Conservation (phyloP, 2,797 vertebrate species). For the Zalophus californianus region DNA sequence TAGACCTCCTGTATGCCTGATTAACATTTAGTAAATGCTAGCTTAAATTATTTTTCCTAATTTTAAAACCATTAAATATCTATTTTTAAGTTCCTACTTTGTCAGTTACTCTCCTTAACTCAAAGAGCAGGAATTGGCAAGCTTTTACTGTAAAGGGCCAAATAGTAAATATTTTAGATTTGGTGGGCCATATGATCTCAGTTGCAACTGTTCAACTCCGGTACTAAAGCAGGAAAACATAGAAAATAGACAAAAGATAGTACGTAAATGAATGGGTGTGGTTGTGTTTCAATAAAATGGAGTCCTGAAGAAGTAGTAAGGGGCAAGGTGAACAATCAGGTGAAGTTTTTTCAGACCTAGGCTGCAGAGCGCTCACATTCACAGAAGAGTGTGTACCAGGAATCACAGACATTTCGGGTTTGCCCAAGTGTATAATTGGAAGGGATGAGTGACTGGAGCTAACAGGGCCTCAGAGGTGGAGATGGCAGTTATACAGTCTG, state of each 20-base stretch:
- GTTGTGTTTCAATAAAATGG: background rate
- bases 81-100: background rate
- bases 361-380: background rate
- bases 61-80: background rate
- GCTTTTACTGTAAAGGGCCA: background rate
- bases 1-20: background rate
- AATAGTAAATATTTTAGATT: background rate
- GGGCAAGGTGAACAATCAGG: too few species aligned
- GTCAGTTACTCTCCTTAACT: background rate
- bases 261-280: background rate
- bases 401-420: background rate
- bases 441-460: background rate
- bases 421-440: background rate
- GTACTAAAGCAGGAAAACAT: background rate
- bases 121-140: background rate
- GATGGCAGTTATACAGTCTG: background rate
- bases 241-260: background rate
- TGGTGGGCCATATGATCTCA: background rate
- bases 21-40: background rate
- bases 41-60: background rate
- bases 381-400: too few species aligned
- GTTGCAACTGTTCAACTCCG: background rate
- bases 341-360: background rate
- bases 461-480: background rate
- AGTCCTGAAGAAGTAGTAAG: background rate